These are phyloP conservation scores for Schizotus pectinicornis DNA, from an alignment of 2,888 invertebrate genomes.

Conservation along the genomic window DNA sequence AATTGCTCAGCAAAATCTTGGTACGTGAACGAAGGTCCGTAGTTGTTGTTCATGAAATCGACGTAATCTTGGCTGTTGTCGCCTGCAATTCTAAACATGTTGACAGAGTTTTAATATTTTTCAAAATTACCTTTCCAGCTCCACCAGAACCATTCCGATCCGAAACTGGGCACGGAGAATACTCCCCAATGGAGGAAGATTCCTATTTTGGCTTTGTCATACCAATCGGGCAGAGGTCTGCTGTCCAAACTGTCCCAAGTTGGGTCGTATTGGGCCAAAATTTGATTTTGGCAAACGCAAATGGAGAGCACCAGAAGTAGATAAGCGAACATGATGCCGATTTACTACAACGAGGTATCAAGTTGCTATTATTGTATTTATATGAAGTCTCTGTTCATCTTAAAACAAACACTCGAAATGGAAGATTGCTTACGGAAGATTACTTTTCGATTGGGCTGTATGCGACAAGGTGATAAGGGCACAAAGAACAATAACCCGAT, in stretches of 20 bases:
- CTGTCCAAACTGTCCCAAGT: constrained; percentile 85
- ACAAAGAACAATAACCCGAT: no score
- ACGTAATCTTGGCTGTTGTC: constrained; percentile 17
- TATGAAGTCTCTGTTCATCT: no score
- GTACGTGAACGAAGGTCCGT: constrained; percentile 85
- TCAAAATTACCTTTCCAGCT: constrained; percentile 72
- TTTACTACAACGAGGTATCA: no score
- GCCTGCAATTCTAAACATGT: constrained; percentile 1
- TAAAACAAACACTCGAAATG: no score
- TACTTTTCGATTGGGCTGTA: no score
- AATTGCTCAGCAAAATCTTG: constrained; percentile 91
- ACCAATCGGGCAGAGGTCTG: constrained; percentile 86
- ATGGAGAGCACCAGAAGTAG: no score
- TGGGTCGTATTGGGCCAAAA: constrained; percentile 64
- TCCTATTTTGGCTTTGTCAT: constrained; percentile 87
- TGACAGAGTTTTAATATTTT: background rate
- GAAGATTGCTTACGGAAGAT: no score
- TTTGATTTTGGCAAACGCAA: no score
- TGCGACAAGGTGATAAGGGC: no score
- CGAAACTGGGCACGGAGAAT: constrained; percentile 86
- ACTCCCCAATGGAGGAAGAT: constrained; percentile 96
- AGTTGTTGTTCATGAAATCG: constrained; percentile 80
- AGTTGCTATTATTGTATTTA: no score
- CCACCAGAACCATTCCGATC: constrained; percentile 92
- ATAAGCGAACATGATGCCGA: no score